Conservation (phyloP, 2,113 vertebrate species). For the Mustelus asterias region DNA sequence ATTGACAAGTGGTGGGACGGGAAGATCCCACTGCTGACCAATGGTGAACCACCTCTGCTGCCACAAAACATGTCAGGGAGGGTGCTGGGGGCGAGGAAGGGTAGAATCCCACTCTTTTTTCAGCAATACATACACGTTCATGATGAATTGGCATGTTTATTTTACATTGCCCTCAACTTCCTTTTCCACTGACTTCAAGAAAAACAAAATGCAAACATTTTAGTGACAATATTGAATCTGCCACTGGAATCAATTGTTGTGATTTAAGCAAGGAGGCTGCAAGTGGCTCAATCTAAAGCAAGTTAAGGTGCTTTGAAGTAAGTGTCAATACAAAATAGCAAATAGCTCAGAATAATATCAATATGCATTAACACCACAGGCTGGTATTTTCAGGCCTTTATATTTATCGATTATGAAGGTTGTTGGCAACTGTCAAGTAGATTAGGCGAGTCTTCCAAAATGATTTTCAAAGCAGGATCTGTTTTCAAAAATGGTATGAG, state of each 20-base stretch:
- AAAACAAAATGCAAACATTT: background rate
- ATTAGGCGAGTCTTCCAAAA: background rate
- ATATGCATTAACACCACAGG: background rate
- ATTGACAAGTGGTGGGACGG: too few species aligned
- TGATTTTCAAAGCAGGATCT: background rate
- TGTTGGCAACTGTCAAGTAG: background rate
- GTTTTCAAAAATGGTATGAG: background rate
- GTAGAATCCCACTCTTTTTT: too few species aligned
- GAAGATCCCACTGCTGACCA: too few species aligned
- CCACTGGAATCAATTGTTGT: background rate
- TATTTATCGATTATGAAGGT: background rate
- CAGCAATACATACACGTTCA: background rate
- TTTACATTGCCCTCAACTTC: background rate
- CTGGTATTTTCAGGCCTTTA: background rate
- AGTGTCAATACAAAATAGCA: background rate
- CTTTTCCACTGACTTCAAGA: background rate
- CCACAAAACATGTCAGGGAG: too few species aligned
- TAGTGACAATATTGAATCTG: background rate
- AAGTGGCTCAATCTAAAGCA: background rate
- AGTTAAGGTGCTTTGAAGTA: background rate
- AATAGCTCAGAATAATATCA: background rate
- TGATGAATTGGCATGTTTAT: background rate
- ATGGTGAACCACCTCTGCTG: too few species aligned
- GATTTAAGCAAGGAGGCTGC: background rate
- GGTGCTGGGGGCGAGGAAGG: too few species aligned